phyloP scores from a whole-genome alignment of 2,888 invertebrate genomes.

The Tanypteryx hageni region DNA sequence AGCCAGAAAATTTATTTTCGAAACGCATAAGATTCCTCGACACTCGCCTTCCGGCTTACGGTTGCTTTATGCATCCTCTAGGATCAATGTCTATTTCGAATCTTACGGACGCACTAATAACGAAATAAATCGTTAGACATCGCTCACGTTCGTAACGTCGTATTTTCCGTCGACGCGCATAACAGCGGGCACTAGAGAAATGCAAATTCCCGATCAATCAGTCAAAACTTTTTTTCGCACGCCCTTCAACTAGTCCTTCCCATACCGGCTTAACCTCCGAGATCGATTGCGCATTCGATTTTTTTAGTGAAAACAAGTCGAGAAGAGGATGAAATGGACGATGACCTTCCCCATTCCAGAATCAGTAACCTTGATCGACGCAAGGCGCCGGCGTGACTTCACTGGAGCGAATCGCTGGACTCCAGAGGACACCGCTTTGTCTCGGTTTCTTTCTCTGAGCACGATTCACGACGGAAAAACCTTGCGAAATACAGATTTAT shows the following conservation, averaged over 20 bases:
- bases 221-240: background rate
- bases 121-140: background rate
- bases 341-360: slow-evolving; percentile 19
- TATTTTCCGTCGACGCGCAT: background rate
- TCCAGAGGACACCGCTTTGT: slow-evolving; percentile 19
- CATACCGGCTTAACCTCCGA: background rate
- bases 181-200: background rate
- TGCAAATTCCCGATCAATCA: background rate
- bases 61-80: background rate
- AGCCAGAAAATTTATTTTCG: background rate
- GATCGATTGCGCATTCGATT: background rate
- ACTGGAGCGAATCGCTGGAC: background rate
- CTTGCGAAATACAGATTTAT: slow-evolving; percentile 7
- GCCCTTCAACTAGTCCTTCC: background rate
- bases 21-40: background rate
- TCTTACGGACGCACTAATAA: background rate
- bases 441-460: background rate
- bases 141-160: background rate
- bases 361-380: slow-evolving; percentile 27
- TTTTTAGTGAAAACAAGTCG: background rate
- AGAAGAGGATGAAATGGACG: slow-evolving; percentile 6
- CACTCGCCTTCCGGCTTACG: background rate
- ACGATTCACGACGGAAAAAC: background rate
- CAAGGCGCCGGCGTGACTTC: slow-evolving; percentile 22
- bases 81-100: background rate